Evolutionary conservation across 2,113 vertebrate species (phyloP).

Genomic region (Serinus canaria): DNA sequence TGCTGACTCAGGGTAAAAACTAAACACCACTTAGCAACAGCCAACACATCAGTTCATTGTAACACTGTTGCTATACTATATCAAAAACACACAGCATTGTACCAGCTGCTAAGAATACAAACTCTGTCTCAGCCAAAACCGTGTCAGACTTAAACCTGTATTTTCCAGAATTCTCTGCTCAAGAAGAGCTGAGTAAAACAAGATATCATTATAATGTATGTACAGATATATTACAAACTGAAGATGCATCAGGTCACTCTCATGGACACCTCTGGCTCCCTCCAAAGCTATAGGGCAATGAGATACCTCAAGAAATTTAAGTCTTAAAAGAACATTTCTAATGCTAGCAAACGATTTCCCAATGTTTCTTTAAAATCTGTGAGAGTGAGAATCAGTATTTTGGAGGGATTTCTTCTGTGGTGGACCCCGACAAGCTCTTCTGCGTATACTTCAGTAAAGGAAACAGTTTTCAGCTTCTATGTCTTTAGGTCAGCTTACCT

Average conservation of each 20-base stretch:
- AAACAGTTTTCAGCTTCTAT: background rate
- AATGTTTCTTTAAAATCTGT: background rate
- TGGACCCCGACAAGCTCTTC: background rate
- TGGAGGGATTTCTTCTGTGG: background rate
- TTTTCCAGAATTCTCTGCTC: background rate
- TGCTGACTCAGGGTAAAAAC: background rate
- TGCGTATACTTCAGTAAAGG: background rate
- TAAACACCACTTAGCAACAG: background rate
- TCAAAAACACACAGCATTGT: background rate
- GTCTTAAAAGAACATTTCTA: background rate
- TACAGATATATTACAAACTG: background rate
- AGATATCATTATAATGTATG: fast-evolving
- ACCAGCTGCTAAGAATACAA: background rate
- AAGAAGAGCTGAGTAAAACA: background rate
- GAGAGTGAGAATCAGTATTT: background rate
- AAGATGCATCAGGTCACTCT: background rate
- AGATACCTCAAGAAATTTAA: background rate
- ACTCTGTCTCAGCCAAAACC: background rate
- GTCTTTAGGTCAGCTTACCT: background rate
- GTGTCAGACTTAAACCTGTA: background rate
- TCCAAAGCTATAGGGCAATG: background rate
- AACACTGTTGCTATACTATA: background rate
- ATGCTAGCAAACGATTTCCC: background rate
- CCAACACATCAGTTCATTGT: background rate
- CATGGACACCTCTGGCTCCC: background rate